These are phyloP conservation scores for Volucella inflata DNA, from an alignment of 2,888 invertebrate species.

Conservation along the genomic window DNA sequence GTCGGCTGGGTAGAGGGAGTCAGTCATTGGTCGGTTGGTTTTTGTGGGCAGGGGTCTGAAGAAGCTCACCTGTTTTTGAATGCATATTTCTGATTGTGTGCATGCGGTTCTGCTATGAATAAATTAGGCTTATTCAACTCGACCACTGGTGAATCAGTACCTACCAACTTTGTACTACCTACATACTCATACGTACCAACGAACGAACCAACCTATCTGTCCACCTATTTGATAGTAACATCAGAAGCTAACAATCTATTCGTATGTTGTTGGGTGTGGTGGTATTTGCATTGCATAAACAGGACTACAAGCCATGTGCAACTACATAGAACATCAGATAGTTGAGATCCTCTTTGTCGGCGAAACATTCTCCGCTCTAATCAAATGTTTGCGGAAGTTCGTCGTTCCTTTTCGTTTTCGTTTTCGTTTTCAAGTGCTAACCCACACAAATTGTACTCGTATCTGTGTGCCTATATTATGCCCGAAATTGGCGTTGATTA, in stretches of 20 bases:
- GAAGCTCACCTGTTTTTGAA: slow-evolving; percentile 71
- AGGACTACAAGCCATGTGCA: slow-evolving; percentile 17
- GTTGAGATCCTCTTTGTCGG: slow-evolving; percentile 50
- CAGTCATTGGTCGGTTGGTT: background rate
- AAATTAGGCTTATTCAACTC: slow-evolving; percentile 75
- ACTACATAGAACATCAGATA: slow-evolving; percentile 9
- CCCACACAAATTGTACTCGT: slow-evolving; percentile 5
- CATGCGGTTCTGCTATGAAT: slow-evolving; percentile 74
- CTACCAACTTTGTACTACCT: too few relatives aligned
- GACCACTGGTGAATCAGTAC: slow-evolving; percentile 64
- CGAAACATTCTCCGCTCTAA: slow-evolving; percentile 60
- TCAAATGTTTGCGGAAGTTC: slow-evolving; percentile 73
- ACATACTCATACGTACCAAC: too few relatives aligned
- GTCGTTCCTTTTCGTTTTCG: slow-evolving; percentile 1
- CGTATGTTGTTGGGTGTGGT: slow-evolving; percentile 45
- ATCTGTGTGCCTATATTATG: background rate
- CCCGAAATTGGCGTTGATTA: slow-evolving; percentile 59
- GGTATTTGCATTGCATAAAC: slow-evolving; percentile 73
- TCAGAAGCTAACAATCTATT: slow-evolving; percentile 39
- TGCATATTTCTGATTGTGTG: slow-evolving; percentile 75
- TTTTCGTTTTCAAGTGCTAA: background rate
- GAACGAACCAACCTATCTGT: background rate
- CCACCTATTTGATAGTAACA: slow-evolving; percentile 32
- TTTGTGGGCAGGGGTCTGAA: slow-evolving; percentile 14
- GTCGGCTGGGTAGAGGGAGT: slow-evolving; percentile 20